These are phyloP conservation scores for Habropoda laboriosa DNA, from an alignment of 1,140 invertebrate species.

Conservation along the genomic window DNA sequence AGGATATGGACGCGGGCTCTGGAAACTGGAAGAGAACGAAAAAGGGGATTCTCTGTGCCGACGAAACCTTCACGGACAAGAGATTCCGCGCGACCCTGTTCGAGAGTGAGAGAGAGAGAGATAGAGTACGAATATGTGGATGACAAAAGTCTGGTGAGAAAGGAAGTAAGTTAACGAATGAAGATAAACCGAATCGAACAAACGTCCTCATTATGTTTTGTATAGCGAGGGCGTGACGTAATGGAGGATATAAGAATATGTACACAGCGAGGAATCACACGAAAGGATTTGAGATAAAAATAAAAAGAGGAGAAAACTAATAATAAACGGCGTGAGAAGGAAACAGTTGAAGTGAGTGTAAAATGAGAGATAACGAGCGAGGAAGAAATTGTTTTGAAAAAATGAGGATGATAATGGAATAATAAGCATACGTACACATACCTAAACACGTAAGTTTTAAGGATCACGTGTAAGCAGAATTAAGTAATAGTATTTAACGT, in stretches of 20 bases:
- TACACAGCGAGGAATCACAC: conserved; percentile 44
- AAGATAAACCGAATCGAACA: conserved; percentile 8
- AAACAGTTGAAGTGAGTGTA: conserved; percentile 8
- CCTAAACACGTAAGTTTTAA: conserved; percentile 79
- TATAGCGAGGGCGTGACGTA: conserved; percentile 49
- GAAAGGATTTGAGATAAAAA: background rate
- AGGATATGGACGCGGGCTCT: background rate
- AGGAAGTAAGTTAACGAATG: background rate
- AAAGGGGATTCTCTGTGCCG: conserved; percentile 22
- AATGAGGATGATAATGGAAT: conserved; percentile 57
- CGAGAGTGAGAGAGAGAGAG: too few species aligned
- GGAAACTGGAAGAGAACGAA: conserved; percentile 5
- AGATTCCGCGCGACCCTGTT: conserved; percentile 41
- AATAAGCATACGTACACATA: conserved; percentile 79
- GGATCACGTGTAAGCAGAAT: conserved; percentile 77
- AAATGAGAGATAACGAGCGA: conserved; percentile 10
- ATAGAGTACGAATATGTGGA: conserved; percentile 1
- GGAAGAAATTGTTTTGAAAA: too few species aligned
- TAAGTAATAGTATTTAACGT: conserved; percentile 82
- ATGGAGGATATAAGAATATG: conserved; percentile 52
- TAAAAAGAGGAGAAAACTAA: background rate
- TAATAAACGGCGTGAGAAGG: conserved; percentile 44
- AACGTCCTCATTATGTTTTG: conserved; percentile 58
- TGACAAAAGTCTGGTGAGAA: conserved; percentile 7
- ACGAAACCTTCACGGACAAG: conserved; percentile 16